A percentile compares a stretch with the other conserved stretches of the same genome.
phyloP scores from a whole-genome alignment of 2,888 invertebrate genomes.

The Osmoderma eremita region DNA sequence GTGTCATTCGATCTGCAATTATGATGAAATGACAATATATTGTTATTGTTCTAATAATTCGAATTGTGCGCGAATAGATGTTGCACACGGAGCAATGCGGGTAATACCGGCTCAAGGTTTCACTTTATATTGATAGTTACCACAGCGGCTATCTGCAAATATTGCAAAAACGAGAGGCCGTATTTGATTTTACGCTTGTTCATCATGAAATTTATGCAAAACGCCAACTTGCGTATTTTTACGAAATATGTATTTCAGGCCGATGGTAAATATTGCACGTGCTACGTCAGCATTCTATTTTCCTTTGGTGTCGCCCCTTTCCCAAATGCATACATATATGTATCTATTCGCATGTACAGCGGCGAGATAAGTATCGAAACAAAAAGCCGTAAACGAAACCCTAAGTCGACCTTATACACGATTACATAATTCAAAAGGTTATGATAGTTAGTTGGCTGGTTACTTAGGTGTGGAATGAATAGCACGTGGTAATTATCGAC shows the following conservation, averaged over 20 bases:
- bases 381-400: too few relatives aligned
- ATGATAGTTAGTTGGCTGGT: too few relatives aligned
- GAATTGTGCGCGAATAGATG: slow-evolving; percentile 21
- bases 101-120: slow-evolving; percentile 29
- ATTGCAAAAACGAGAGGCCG: slow-evolving; percentile 25
- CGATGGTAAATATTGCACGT: slow-evolving; percentile 25
- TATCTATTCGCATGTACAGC: too few relatives aligned
- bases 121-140: slow-evolving; percentile 28
- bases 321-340: too few relatives aligned
- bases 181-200: slow-evolving; percentile 37
- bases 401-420: too few relatives aligned
- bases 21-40: slow-evolving; percentile 29
- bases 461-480: too few relatives aligned
- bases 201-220: slow-evolving; percentile 36
- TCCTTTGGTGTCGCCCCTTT: slow-evolving; percentile 13
- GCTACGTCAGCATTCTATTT: slow-evolving; percentile 13
- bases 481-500: too few relatives aligned
- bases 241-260: slow-evolving; percentile 21
- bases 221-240: slow-evolving; percentile 13
- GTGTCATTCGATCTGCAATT: slow-evolving; percentile 12
- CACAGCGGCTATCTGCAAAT: slow-evolving; percentile 20
- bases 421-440: too few relatives aligned
- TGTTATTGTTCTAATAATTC: slow-evolving; percentile 38
- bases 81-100: slow-evolving; percentile 20
- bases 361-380: too few relatives aligned